A percentile compares a stretch with the other conserved stretches of the same genome.
Conservation (phyloP, 2,113 vertebrate species). For the Uria aalge region DNA sequence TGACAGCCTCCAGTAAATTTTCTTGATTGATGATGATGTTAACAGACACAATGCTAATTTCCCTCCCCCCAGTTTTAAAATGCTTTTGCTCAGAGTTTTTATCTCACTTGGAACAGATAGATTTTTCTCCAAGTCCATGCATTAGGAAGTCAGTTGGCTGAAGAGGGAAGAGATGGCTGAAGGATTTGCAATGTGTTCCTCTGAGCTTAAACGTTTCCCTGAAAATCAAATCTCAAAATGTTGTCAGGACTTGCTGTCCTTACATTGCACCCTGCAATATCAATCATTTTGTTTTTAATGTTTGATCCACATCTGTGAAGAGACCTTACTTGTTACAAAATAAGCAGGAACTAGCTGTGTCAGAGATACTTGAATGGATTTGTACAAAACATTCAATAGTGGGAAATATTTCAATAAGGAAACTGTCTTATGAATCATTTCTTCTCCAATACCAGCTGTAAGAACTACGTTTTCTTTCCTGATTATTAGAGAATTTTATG, state of each 20-base stretch:
- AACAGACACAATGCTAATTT: not conserved
- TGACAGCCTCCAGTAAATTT: not conserved
- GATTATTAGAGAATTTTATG: not conserved
- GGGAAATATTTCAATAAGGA: not conserved
- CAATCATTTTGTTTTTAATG: not conserved
- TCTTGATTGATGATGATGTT: not conserved
- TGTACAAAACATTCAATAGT: not conserved
- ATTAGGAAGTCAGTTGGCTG: not conserved
- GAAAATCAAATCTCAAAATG: not conserved
- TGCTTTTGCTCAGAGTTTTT: not conserved
- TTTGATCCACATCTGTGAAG: not conserved
- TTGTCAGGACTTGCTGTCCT: not conserved
- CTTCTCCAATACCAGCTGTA: not conserved
- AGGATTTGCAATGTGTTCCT: not conserved
- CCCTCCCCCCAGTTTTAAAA: not conserved
- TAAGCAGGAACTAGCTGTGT: not conserved
- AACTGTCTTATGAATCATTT: not conserved
- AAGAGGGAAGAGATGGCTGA: not conserved
- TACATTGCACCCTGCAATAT: not conserved
- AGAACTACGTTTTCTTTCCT: not conserved
- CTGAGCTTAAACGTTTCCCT: not conserved
- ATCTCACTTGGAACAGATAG: not conserved
- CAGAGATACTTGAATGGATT: not conserved
- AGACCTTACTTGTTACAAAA: not conserved
- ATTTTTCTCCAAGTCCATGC: not conserved